Base-by-base conservation (phyloP, 2,113 vertebrate species). In the Varanus komodoensis region DNA sequence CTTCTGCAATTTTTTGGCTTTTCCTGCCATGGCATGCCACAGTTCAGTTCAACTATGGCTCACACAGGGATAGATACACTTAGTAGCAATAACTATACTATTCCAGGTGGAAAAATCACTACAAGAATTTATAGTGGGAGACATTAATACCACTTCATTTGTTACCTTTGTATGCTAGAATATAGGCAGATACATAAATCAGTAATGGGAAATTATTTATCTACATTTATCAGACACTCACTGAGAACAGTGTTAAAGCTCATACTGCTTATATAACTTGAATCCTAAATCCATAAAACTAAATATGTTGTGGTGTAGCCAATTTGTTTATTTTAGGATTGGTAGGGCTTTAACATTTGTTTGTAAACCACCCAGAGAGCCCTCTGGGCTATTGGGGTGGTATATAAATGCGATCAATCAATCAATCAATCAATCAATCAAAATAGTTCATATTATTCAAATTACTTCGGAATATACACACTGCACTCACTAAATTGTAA, bases 61-160 rank as follows among this genome's bases (percentile, higher is more conserved):
- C 96, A 93, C 79, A 90, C 78, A 90, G 82, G 57, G 87, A 92
- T 77, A 95, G 92, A 89, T 95, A 89, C 96, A 96, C 92, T 34
- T 17, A 61, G 3, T 78, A 93, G 93, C 91, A 95, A 94, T 92
- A 78, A 93, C 64, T 85, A 50, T 91, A 90, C 93, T 91, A 88
- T 93, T 96, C 84, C 92, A 89, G 90, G 86, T 44, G 38, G 38
- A 44, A 44, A 44, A 44, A 44, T 44, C 2, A 44, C 38, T 15
- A 91, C 69, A 75, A 89, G 85, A 71, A 92, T 82, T 73, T 91
- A 50, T 21, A 86, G 73, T 85, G 85, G 78, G 38, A n/a, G 87
- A 89, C 91, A 90, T 91, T 75, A 82, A 38, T 94, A 79, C 17
- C 29, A 64, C 38, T 83, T 48, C 3, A 61, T 82, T 23, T 64